A percentile compares a stretch with the other conserved stretches of the same genome.
These are phyloP conservation scores for Yponomeuta evonymella DNA, from an alignment of 2,888 invertebrate genomes.

Conservation along the genomic window DNA sequence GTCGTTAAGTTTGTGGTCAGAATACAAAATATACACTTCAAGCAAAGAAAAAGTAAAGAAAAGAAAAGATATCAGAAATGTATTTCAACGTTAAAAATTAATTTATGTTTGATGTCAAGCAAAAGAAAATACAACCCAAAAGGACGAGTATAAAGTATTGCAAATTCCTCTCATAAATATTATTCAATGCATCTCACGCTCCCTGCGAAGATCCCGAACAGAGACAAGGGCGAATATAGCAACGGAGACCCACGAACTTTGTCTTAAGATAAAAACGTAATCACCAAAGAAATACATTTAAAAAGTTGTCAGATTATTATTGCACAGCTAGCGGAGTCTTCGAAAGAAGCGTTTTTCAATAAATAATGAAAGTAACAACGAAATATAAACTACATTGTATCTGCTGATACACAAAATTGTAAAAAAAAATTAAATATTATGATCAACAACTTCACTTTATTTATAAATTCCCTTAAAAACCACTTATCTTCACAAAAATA, in stretches of 20 bases:
- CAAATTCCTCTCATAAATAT: background rate
- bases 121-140: constrained; percentile 17
- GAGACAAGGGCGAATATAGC: background rate
- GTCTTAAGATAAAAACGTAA: background rate
- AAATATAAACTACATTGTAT: constrained; percentile 22
- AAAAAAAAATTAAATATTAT: constrained; percentile 27
- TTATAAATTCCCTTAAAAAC: constrained; percentile 23
- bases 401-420: constrained; percentile 29
- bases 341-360: constrained; percentile 5
- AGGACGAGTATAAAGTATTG: background rate
- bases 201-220: background rate
- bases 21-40: constrained; percentile 29
- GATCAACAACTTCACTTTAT: constrained; percentile 25
- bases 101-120: background rate
- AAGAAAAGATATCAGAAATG: background rate
- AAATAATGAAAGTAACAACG: constrained; percentile 17
- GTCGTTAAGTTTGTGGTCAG: constrained; percentile 4
- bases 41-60: background rate
- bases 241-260: background rate
- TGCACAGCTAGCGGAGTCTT: background rate
- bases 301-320: constrained; percentile 23
- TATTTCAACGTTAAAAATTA: constrained; percentile 5
- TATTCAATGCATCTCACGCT: background rate
- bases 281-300: constrained; percentile 32
- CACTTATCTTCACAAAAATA: constrained; percentile 15